Conservation (phyloP, 2,113 vertebrate species). For the Lichenostomus cassidix region DNA sequence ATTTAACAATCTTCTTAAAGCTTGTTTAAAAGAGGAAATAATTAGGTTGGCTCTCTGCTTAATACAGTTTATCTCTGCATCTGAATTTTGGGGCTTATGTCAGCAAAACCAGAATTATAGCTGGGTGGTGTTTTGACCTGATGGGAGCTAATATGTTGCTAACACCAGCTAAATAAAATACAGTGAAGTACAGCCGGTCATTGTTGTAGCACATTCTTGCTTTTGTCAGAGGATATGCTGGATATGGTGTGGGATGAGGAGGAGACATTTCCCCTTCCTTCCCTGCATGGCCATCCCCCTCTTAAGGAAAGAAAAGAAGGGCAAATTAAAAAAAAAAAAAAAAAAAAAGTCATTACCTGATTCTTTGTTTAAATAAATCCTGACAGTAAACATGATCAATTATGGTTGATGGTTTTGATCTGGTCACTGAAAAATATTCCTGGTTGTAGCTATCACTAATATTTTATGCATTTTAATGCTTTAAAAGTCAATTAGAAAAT, state of each 20-base stretch:
- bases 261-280: background rate
- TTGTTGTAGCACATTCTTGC: slow-evolving; percentile 23
- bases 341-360: fast-evolving
- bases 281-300: background rate
- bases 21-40: slow-evolving; percentile 50
- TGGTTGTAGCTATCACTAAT: background rate
- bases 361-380: background rate
- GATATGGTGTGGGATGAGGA: background rate
- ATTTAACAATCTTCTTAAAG: slow-evolving; percentile 51
- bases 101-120: background rate
- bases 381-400: background rate
- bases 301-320: background rate
- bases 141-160: background rate
- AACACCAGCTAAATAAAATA: background rate
- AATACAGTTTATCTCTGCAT: slow-evolving; percentile 4
- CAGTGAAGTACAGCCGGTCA: background rate
- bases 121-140: background rate
- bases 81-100: slow-evolving; percentile 12
- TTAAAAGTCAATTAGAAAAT: slow-evolving; percentile 46
- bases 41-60: background rate
- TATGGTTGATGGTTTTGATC: background rate
- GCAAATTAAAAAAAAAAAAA: too few species aligned
- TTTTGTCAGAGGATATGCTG: slow-evolving; percentile 40
- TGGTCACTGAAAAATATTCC: background rate
- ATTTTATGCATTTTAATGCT: slow-evolving; percentile 19